Evolutionary conservation across 2,797 vertebrate genomes (phyloP).

Genomic region (Halcyon chelicuti): DNA sequence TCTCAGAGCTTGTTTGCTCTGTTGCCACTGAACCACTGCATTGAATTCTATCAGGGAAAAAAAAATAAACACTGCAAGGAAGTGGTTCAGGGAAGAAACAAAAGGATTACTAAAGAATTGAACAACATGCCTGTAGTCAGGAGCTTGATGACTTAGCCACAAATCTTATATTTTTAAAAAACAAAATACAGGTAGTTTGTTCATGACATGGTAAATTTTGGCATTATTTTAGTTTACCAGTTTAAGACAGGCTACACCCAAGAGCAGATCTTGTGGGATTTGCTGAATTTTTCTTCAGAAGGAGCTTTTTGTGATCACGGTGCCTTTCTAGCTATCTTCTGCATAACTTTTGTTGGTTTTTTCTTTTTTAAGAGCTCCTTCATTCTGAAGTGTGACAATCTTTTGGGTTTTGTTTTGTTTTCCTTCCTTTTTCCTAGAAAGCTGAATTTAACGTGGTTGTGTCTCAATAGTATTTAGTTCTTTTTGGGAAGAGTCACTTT

Average conservation of each 20-base stretch:
- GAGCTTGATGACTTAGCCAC: not conserved
- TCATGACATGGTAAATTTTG: not conserved
- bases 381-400: too few relatives aligned
- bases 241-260: not conserved
- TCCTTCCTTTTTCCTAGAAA: too few relatives aligned
- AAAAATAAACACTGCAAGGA: not conserved
- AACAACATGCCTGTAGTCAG: not conserved
- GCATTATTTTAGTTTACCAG: not conserved
- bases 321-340: not conserved
- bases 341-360: not conserved
- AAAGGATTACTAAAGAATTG: not conserved
- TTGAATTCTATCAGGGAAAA: not conserved
- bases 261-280: not conserved
- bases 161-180: not conserved
- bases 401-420: too few relatives aligned
- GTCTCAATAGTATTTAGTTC: not conserved
- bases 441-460: not conserved
- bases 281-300: not conserved
- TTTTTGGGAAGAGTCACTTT: not conserved
- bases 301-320: not conserved
- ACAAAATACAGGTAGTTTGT: not conserved
- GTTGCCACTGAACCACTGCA: not conserved
- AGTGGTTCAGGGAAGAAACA: not conserved
- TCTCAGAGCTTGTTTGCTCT: not conserved
- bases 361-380: too few relatives aligned